These are phyloP conservation scores for Tragelaphus imberbis DNA, from an alignment of 2,113 vertebrate genomes.

Conservation along the genomic window DNA sequence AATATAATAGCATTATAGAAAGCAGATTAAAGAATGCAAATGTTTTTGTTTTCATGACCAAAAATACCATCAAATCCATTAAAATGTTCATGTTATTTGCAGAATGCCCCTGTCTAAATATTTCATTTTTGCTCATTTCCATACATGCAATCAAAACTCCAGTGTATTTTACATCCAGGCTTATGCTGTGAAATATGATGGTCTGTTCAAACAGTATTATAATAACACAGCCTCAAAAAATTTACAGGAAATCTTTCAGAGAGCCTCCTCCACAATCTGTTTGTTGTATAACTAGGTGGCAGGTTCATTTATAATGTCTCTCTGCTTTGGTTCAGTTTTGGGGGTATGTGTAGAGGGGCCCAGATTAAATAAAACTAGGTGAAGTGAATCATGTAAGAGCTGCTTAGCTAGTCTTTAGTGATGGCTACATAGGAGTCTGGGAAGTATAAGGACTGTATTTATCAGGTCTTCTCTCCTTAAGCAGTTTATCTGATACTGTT, in stretches of 20 bases:
- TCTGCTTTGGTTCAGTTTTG: background rate
- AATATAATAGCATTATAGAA: constrained; percentile 36
- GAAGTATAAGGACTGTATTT: background rate
- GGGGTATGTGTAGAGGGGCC: accelerated
- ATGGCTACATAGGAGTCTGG: background rate
- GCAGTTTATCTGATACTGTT: background rate
- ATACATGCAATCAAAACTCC: constrained; percentile 33
- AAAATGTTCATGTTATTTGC: constrained; percentile 38
- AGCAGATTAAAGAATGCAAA: background rate
- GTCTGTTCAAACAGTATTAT: background rate
- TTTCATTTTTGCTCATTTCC: constrained; percentile 56
- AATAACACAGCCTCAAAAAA: constrained; percentile 7
- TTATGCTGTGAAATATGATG: constrained; percentile 23
- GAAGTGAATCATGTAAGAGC: background rate
- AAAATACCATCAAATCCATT: constrained; percentile 33
- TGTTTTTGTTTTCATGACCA: background rate
- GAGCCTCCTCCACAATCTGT: background rate
- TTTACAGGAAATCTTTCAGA: constrained; percentile 14
- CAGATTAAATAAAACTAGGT: background rate
- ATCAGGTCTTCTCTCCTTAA: background rate
- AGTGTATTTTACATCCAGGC: constrained; percentile 5
- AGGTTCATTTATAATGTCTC: background rate
- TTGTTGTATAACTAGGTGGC: background rate
- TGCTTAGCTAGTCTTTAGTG: background rate
- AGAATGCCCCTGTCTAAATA: background rate